phyloP scores from a whole-genome alignment of 2,888 invertebrate species.

The Petrolisthes manimaculis region DNA sequence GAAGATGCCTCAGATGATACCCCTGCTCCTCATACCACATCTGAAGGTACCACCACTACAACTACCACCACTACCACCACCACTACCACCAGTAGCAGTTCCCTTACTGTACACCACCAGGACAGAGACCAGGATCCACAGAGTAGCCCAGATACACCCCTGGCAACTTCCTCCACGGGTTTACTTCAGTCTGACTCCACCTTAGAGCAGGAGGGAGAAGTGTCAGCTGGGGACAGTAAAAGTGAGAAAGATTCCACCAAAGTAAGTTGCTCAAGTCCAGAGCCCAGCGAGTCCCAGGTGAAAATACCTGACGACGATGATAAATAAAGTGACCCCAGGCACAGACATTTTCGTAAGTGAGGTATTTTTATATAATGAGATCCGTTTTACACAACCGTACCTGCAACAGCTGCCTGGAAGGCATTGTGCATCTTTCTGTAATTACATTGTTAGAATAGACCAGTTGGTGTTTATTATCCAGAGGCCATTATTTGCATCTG shows the following conservation, averaged over 20 bases:
- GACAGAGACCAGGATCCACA: background rate
- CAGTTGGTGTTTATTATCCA: background rate
- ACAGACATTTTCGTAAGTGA: background rate
- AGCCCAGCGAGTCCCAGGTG: conserved; percentile 25
- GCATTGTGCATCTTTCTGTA: too few relatives aligned
- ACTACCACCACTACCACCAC: background rate
- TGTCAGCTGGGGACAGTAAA: background rate
- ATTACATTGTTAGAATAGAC: too few relatives aligned
- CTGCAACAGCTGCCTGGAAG: conserved; percentile 17
- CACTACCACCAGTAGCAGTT: background rate
- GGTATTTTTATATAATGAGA: conserved; percentile 15
- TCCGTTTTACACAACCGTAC: conserved; percentile 50
- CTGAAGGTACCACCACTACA: conserved; percentile 1
- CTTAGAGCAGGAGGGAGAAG: conserved; percentile 1
- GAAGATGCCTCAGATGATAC: background rate
- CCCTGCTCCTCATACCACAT: conserved; percentile 32
- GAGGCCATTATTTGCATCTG: background rate
- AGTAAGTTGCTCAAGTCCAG: conserved; percentile 48
- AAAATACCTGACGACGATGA: background rate
- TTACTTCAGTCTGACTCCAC: conserved; percentile 27
- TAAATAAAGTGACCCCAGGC: too few relatives aligned
- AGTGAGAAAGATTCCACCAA: conserved; percentile 29
- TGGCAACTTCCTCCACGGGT: conserved; percentile 32
- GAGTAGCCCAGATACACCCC: background rate
- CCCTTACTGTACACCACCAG: background rate